Evolutionary conservation across 2,797 vertebrate genomes (phyloP), one percentile per base, ranked within the genome.

Genomic region (Sebastes trivittatus): DNA sequence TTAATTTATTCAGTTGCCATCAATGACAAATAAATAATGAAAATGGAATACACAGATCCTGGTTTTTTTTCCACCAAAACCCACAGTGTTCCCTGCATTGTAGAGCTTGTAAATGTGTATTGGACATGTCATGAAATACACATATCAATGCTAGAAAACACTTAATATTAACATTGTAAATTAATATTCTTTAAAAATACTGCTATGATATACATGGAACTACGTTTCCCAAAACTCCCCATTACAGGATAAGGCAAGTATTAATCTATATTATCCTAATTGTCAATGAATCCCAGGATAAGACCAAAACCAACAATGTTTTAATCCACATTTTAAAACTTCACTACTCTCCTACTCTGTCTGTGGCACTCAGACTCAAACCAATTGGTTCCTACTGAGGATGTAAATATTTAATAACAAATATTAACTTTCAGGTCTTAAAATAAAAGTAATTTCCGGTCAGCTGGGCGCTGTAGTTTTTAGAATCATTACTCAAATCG

Each of bases 1-100:
- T 96, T 97, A 96, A 95, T 95, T 95, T 95, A 88, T 96, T 96
- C 92, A 94, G 95, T 96, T 96, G 95, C 95, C 96, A 96, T 96
- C 94, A 87, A 95, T 92, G 86, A 95, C 80, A 94, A 96, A 95
- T 95, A 95, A 95, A 95, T 77, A 71, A 91, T 88, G 68, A 92
- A 94, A 95, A 94, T 81, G 80, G 74, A 91, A 85, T 27, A 54
- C 52, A 58, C 34, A 72, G 29, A 76, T 77, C 7, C 11, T 29
- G 52, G 1, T 69, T 83, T 76, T 86, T 69, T 66, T 83, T 77
- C 77, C 13, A 58, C 6, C 32, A 8, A 46, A 65, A 11, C 25
- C 14, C 18, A 0, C 18, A 0, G 2, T 38, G 2, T 14, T 66
- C 13, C 18, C 32, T 11, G 3, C 25, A 13, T 23, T 38, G 18